A percentile compares a stretch with the other conserved stretches of the same genome.
phyloP scores from a whole-genome alignment of 2,888 invertebrate species.

The Zelleria hepariella region DNA sequence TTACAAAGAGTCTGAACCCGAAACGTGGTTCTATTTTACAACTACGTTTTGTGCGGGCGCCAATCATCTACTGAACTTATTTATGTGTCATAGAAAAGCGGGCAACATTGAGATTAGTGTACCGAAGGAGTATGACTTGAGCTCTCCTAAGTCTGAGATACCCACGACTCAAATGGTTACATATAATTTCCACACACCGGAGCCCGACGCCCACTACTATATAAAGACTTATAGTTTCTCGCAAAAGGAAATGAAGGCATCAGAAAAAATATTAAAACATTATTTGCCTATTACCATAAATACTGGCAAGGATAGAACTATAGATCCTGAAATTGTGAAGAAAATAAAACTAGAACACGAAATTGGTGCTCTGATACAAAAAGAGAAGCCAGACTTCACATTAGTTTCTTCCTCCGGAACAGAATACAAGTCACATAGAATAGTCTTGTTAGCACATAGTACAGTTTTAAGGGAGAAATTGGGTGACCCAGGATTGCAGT shows the following conservation, averaged over 20 bases:
- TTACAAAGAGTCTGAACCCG: conserved; percentile 29
- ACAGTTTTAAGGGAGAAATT: conserved; percentile 33
- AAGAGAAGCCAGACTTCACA: conserved; percentile 38
- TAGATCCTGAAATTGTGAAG: conserved; percentile 30
- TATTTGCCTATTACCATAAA: conserved; percentile 36
- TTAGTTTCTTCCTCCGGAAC: conserved; percentile 33
- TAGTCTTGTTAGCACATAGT: conserved; percentile 47
- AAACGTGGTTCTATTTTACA: conserved; percentile 50
- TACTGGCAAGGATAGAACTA: conserved; percentile 23
- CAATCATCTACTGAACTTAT: conserved; percentile 42
- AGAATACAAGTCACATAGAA: conserved; percentile 39
- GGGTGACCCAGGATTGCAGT: conserved; percentile 22
- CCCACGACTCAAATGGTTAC: not conserved
- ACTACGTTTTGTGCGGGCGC: conserved; percentile 34
- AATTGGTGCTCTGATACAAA: conserved; percentile 28
- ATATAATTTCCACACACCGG: conserved; percentile 7
- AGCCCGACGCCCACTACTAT: conserved; percentile 33
- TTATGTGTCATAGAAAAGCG: conserved; percentile 38
- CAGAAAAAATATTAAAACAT: conserved; percentile 23
- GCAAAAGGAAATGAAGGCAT: conserved; percentile 18
- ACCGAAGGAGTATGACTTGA: conserved; percentile 12
- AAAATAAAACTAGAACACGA: conserved; percentile 41
- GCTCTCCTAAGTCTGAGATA: not conserved
- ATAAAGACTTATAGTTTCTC: conserved; percentile 40
- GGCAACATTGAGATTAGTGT: conserved; percentile 36